phyloP scores from a whole-genome alignment of 2,797 vertebrate species.

The Acrossocheilus fasciatus region DNA sequence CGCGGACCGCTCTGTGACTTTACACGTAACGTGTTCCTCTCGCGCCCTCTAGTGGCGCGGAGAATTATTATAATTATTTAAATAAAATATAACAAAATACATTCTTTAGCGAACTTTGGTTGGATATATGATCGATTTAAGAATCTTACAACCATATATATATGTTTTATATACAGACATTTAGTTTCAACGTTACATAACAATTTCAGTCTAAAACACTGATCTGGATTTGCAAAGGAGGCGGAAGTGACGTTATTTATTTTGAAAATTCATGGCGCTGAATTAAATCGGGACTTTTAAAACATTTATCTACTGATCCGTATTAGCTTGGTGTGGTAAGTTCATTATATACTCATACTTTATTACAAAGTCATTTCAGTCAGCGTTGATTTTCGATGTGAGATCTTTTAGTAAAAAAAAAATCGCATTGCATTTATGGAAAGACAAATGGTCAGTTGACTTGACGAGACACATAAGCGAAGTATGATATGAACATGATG shows the following conservation, averaged over 20 bases:
- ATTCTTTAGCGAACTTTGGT: neutral
- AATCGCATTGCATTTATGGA: neutral
- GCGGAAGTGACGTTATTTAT: constrained; percentile 57
- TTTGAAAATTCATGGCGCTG: constrained; percentile 55
- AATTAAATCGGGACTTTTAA: neutral
- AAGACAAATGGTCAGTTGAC: neutral
- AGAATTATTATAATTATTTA: neutral
- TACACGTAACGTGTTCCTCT: fast-evolving
- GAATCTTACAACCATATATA: fast-evolving
- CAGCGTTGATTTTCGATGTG: neutral
- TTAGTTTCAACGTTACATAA: neutral
- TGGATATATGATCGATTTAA: neutral
- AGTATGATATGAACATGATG: neutral
- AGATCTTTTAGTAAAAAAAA: neutral
- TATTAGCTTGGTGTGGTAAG: neutral
- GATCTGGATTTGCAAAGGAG: neutral
- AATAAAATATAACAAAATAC: neutral
- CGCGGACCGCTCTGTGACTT: neutral
- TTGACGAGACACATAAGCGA: neutral
- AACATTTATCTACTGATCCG: neutral
- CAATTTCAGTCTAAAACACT: neutral
- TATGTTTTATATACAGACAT: too few relatives aligned
- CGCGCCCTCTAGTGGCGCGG: constrained; percentile 10
- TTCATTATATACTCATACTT: neutral
- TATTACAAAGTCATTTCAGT: neutral